Evolutionary conservation across 2,113 vertebrate species (phyloP), one percentile per base, ranked within the genome.

Genomic region (Miniopterus natalensis): DNA sequence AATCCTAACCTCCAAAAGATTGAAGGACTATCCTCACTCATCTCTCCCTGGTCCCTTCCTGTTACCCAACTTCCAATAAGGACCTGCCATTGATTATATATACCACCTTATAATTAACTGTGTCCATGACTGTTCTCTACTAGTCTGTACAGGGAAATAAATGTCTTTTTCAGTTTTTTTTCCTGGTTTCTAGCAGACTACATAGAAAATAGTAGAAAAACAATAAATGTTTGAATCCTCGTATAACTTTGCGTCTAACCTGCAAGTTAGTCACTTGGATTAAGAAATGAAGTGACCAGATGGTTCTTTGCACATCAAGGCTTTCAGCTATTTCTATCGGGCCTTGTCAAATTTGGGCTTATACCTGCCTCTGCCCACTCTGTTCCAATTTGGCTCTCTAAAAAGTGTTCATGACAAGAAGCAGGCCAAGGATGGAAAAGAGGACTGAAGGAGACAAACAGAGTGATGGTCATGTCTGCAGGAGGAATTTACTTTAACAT

Each of bases 141-240:
- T 92, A 49, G 14, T 90, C 42, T 79, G 8, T 83, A 17, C 45
- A 42, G 74, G 29, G 47, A 74, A 68, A 63, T 18, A 74, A 68
- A 63, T 18, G 4, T 70, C n/a, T 66, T 90, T 83, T 84, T 73
- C 65, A 21, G 65, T 87, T 94, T 87, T 94, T 89, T 42, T 80
- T 92, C n/a, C 49, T 65, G 18, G 7, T 66, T 83, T 75, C 63
- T 84, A 80, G 23, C 11, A 88, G 40, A 92, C 25, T 53, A 61
- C 8, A 36, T 23, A 63, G 29, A 87, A 90, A 90, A 87, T 45
- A 55, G 55, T 15, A 18, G 36, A 40, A 70, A 84, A 73, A 53
- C 9, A 74, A 57, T 63, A 29, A 79, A 65, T 63, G 21, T 81
- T 93, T 74, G n/a, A 86, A 59, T 87, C 21, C 40, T 53, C 73